These are phyloP conservation scores for Ctenodactylus gundi DNA, from an alignment of 2,113 vertebrate species.

Conservation along the genomic window DNA sequence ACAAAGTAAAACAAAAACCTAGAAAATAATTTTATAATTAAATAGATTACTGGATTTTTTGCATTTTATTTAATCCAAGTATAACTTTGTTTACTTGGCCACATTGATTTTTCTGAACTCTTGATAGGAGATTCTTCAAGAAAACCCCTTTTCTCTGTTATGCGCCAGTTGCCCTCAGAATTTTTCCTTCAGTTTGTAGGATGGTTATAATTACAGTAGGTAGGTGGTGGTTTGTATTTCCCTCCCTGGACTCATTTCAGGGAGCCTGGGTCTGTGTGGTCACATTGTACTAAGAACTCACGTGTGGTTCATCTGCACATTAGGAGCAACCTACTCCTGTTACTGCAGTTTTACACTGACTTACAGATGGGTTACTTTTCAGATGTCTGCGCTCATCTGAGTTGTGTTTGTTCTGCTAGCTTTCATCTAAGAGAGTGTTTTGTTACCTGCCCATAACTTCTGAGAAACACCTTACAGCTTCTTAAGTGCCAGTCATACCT, in stretches of 20 bases:
- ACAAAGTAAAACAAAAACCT: too few relatives aligned
- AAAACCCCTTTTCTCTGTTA: background rate
- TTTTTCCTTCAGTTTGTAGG: background rate
- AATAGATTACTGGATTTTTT: background rate
- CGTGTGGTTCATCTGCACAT: background rate
- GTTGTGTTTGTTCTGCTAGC: background rate
- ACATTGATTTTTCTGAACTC: background rate
- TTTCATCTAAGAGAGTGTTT: constrained; percentile 25
- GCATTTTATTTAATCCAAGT: background rate
- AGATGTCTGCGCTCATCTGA: background rate
- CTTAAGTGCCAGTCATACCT: background rate
- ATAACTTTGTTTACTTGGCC: background rate
- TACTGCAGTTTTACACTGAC: background rate
- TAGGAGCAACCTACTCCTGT: background rate
- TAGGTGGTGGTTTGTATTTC: background rate
- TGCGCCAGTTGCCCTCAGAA: background rate
- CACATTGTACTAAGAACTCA: background rate
- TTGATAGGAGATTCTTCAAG: background rate
- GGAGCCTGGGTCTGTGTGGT: background rate
- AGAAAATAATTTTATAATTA: background rate
- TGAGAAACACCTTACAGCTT: background rate
- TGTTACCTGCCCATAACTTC: background rate
- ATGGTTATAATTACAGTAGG: background rate
- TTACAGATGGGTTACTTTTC: background rate
- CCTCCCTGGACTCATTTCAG: too few relatives aligned